A percentile compares a stretch with the other conserved stretches of the same genome.
These are phyloP conservation scores for Atopsyche davidsoni DNA, from an alignment of 1,140 invertebrate species.

Conservation along the genomic window DNA sequence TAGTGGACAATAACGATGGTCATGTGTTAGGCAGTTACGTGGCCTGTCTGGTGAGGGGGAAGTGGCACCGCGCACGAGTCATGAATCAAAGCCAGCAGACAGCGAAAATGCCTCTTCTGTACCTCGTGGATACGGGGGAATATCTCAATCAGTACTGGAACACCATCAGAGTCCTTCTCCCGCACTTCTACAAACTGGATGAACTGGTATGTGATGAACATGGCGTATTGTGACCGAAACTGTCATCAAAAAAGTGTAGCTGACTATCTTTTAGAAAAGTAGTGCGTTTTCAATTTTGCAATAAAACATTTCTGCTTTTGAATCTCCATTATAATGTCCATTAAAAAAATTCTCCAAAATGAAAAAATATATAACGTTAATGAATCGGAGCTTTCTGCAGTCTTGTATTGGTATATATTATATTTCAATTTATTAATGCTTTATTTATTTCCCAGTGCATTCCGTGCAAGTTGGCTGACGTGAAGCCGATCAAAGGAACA, in stretches of 20 bases:
- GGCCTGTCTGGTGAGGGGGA: constrained; percentile 5
- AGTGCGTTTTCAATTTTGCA: neutral
- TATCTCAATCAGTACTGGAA: constrained; percentile 32
- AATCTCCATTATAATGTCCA: neutral
- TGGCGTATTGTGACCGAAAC: constrained; percentile 5
- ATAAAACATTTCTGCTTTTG: neutral
- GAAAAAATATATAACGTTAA: neutral
- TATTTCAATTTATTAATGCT: constrained; percentile 1
- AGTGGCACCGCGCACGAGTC: constrained; percentile 35
- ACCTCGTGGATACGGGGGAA: constrained; percentile 36
- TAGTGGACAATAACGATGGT: constrained; percentile 31
- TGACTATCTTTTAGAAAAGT: no score
- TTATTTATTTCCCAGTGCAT: constrained; percentile 32
- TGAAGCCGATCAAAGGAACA: neutral
- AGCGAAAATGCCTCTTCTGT: constrained; percentile 33
- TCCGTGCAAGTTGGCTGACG: constrained; percentile 20
- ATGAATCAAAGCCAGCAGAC: constrained; percentile 31
- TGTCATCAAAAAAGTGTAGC: neutral
- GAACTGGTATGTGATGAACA: constrained; percentile 32
- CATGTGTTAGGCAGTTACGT: constrained; percentile 25
- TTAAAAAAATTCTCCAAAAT: neutral
- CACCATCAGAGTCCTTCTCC: constrained; percentile 32
- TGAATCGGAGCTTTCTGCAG: neutral
- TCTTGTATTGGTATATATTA: neutral
- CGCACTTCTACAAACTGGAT: constrained; percentile 32